These are phyloP conservation scores for Auanema sp. DNA, from an alignment of 2,888 invertebrate species.

Conservation along the genomic window DNA sequence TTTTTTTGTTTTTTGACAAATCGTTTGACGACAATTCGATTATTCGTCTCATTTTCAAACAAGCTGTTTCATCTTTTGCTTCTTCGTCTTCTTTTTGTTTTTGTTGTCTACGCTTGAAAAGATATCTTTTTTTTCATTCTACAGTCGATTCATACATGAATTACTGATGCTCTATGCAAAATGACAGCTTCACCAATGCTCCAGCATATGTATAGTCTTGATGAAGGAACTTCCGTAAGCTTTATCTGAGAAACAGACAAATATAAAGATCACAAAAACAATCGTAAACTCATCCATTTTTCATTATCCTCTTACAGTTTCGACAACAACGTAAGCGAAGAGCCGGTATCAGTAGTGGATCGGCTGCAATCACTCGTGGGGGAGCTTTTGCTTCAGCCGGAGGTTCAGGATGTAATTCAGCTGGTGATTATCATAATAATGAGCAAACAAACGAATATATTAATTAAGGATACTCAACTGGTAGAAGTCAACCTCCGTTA, in stretches of 20 bases:
- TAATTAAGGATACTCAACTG: not conserved
- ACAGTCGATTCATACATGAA: not conserved
- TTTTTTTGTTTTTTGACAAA: too few relatives aligned
- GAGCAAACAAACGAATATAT: not conserved
- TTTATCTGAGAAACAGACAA: not conserved
- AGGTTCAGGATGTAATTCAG: slow-evolving; percentile 40
- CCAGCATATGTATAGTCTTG: slow-evolving; percentile 44
- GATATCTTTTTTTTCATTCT: too few relatives aligned
- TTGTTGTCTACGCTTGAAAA: too few relatives aligned
- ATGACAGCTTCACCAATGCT: slow-evolving; percentile 35
- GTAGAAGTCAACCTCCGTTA: slow-evolving; percentile 43
- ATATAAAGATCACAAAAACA: slow-evolving; percentile 6
- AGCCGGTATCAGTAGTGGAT: slow-evolving; percentile 41
- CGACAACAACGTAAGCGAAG: slow-evolving; percentile 43
- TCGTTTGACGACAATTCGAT: too few relatives aligned
- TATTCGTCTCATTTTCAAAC: too few relatives aligned
- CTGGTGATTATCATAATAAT: slow-evolving; percentile 28
- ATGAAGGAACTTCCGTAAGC: slow-evolving; percentile 29
- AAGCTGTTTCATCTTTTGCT: too few relatives aligned
- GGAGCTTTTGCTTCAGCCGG: slow-evolving; percentile 38
- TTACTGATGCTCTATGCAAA: not conserved
- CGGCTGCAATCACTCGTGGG: slow-evolving; percentile 26
- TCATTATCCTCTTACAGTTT: slow-evolving; percentile 31
- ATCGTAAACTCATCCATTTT: not conserved
- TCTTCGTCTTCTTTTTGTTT: too few relatives aligned